Base-by-base conservation (phyloP, 1,140 invertebrate genomes). In the Cherax quadricarinatus region DNA sequence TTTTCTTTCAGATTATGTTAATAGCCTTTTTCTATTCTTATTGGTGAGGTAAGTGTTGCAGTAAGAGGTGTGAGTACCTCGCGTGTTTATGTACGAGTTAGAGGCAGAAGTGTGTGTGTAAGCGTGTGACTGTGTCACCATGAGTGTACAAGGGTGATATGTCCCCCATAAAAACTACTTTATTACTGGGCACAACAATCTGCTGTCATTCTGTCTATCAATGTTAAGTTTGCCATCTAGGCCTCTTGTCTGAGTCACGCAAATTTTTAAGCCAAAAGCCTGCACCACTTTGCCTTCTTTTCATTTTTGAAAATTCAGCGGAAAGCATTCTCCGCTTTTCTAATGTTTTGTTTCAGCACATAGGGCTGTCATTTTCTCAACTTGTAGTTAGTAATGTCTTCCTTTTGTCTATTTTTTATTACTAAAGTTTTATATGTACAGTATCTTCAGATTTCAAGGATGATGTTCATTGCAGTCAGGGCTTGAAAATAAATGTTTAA, bases 231-330 rank as follows among this genome's bases (percentile, higher is more conserved):
- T 91, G 90, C 90, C 90, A 73, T 82, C 84, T 91, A 81, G 90
- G 90, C 84, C 90, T 87, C 84, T 80, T 91, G 84, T 91, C 83
- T 91, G 90, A 91, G 84, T 87, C 90, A 91, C 90, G 85, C 90
- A 51, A 91, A 70, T 91, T 91, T 91, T 91, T 86, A 91, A 91
- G 84, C 90, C 66, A 91, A 57, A 91, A 57, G 90, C 90, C 90
- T 91, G 90, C 90, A 91, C 90, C 90, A 91, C 90, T 91, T 91
- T 91, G 90, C 90, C 90, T 91, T 87, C 90, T 86, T 86, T 91
- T 88, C 21, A 60, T 88, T 91, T 90, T 86, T 91, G 82, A 51
- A 73, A 84, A 81, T 91, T 41, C 86, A 18, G 90, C 75, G 84
- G 90, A 91, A 91, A 86, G 84, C 90, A 91, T 86, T 86, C 90